Evolutionary conservation across 1,140 invertebrate species (phyloP), one percentile per base, ranked within the genome.

Genomic region (Drosophila nannoptera): DNA sequence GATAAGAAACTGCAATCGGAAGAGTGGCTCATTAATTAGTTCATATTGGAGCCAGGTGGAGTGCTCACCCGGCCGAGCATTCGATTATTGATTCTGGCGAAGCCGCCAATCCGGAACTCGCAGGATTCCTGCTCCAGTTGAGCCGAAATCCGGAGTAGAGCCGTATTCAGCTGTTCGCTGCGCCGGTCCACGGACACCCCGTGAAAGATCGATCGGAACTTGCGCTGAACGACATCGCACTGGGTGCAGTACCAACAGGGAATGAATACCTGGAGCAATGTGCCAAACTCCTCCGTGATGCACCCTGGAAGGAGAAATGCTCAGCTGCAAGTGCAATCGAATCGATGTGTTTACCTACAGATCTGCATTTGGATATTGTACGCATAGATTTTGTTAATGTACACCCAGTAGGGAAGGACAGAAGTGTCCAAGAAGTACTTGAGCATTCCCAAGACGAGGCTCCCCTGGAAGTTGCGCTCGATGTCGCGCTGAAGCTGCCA

Each of bases 191-290:
- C 12, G 0, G 22, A 49, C 8, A 63, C 9, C 2, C 53, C 65
- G 32, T 69, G 58, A 7, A 73, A 73, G 4, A 54, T 7, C 0
- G 70, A 52, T 11, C 54, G 52, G 31, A 73, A 73, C 35, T 62
- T 36, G 6, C 53, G 58, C 12, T 73, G 70, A n/a, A 69, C 2
- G 0, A 40, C 11, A 35, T 73, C 58, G 16, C 70, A 69, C 7
- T 32, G 65, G 11, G 70, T 53, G 9, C 70, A 73, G 7, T 63
- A 33, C 70, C 65, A 73, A 33, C 70, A 63, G n/a, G 52, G 52
- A 8, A 63, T 31, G 2, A 45, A 45, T n/a, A 72, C 48, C 9
- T 71, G 63, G 5, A 67, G 7, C 35, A 71, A 32, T 7, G 60
- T 71, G 16, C 35, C 48, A 0, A 60, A 1, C 9, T 67, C 63